Evolutionary conservation across 2,888 invertebrate genomes (phyloP), one percentile per base, ranked within the genome.

Genomic region (Nemoura dubitans): DNA sequence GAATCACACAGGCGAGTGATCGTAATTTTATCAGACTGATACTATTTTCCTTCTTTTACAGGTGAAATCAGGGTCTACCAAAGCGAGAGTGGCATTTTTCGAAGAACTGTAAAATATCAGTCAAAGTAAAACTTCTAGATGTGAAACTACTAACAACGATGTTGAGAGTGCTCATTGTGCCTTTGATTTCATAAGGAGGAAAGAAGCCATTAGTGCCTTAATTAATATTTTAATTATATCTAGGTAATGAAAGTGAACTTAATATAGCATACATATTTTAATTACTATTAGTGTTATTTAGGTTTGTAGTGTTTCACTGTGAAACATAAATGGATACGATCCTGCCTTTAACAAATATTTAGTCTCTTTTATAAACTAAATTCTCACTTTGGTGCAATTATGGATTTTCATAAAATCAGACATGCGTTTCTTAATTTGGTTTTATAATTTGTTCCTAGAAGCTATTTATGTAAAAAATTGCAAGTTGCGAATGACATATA

Each of bases 41-140:
- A n/a, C n/a, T n/a, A n/a, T n/a, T n/a, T n/a, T n/a, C n/a, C n/a
- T n/a, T n/a, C n/a, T n/a, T n/a, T n/a, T n/a, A n/a, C 91, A 94
- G 93, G 96, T 98, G 88, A 97, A 97, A 91, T 97, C 98, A 85
- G 98, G 98, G 86, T 97, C 98, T 87, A 97, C 98, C 0, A 97
- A 97, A 92, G 97, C 98, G 28, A 93, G 99, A 88, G 98, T 99
- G 85, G 98, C 98, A 85, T 98, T 98, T 93, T 99, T 98, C 91
- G 98, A 99, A 92, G 98, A 98, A 90, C 94, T 99, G 89, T 98
- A 93, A 91, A 76, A 30, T 16, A 16, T 81, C 28, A 29, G 27
- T 78, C 27, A 78, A 26, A 76, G 82, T 30, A 26, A n/a, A 76
- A 0, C 27, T 27, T 16, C 30, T 77, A 86, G n/a, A 80, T 83